These are phyloP conservation scores for Gryon sp. DNA, from an alignment of 1,140 invertebrate species.

Conservation along the genomic window DNA sequence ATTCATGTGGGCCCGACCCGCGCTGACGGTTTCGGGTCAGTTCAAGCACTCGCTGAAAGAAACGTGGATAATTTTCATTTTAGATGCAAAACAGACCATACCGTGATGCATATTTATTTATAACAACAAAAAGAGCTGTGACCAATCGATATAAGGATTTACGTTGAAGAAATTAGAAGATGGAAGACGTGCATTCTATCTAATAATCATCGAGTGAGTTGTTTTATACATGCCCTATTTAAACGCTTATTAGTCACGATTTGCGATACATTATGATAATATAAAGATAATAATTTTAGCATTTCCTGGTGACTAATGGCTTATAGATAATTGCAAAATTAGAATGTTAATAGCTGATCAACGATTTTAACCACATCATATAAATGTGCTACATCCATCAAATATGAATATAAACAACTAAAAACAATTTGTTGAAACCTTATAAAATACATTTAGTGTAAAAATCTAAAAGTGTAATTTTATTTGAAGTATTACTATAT, in stretches of 20 bases:
- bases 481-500: no score
- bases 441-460: no score
- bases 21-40: conserved; percentile 30
- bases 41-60: conserved; percentile 32
- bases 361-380: no score
- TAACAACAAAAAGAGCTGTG: conserved; percentile 31
- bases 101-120: conserved; percentile 55
- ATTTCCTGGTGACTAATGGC: not conserved
- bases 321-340: not conserved
- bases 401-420: no score
- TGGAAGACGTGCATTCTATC: conserved; percentile 14
- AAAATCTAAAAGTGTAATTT: no score
- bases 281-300: not conserved
- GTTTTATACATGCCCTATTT: not conserved
- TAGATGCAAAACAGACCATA: conserved; percentile 48
- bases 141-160: conserved; percentile 31
- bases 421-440: no score
- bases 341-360: no score
- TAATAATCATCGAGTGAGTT: conserved; percentile 1
- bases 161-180: conserved; percentile 11
- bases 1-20: conserved; percentile 14
- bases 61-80: conserved; percentile 42
- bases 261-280: not conserved
- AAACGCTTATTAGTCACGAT: no score
- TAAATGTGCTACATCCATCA: no score